phyloP scores from a whole-genome alignment of 2,888 invertebrate genomes.

The Dasypogon diadema region DNA sequence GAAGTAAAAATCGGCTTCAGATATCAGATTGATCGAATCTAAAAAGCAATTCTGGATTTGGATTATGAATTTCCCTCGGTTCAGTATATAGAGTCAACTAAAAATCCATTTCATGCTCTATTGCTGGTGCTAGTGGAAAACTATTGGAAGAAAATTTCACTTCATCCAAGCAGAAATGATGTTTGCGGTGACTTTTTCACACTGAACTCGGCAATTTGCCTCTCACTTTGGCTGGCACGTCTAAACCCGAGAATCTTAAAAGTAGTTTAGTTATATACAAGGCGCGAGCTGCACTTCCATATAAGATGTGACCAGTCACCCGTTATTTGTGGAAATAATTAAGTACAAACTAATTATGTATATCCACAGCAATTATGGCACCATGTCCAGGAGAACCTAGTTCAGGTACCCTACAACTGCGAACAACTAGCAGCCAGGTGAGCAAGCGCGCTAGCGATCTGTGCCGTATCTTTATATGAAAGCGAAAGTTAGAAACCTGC shows the following conservation, averaged over 20 bases:
- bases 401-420: neutral
- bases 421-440: neutral
- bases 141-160: constrained; percentile 22
- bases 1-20: neutral
- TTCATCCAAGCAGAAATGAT: constrained; percentile 36
- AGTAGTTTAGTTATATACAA: neutral
- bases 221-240: constrained; percentile 13
- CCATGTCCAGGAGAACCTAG: too few species aligned
- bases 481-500: constrained; percentile 37
- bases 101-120: constrained; percentile 38
- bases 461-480: constrained; percentile 6
- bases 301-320: neutral
- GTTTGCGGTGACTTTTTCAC: constrained; percentile 15
- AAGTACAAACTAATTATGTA: neutral
- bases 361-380: constrained; percentile 16
- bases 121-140: constrained; percentile 13
- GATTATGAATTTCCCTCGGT: constrained; percentile 25
- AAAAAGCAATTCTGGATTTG: neutral
- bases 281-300: neutral
- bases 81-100: neutral
- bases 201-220: neutral
- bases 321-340: constrained; percentile 6
- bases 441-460: neutral
- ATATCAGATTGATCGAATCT: neutral
- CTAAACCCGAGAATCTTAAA: neutral